phyloP scores from a whole-genome alignment of 2,113 vertebrate genomes.

The Struthio camelus region DNA sequence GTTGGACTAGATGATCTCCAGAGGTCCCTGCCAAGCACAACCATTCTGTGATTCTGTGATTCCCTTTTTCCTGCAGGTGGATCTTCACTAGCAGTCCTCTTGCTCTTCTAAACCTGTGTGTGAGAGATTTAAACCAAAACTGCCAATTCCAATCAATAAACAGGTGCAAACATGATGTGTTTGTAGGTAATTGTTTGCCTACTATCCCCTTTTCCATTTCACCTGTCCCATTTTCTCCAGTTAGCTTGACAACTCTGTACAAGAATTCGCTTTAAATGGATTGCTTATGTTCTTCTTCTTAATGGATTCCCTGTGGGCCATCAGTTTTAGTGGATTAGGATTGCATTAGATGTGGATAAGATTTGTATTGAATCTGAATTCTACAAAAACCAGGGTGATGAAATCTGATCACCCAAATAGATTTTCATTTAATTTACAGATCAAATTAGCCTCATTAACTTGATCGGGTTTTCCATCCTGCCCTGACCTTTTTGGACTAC shows the following conservation, averaged over 20 bases:
- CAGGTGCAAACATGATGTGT: background rate
- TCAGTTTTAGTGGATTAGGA: background rate
- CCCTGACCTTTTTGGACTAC: background rate
- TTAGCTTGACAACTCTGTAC: background rate
- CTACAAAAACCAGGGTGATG: background rate
- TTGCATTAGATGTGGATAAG: background rate
- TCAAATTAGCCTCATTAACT: background rate
- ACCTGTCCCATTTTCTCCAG: background rate
- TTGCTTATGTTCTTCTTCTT: background rate
- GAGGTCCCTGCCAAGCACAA: too few relatives aligned
- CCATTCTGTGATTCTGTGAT: too few relatives aligned
- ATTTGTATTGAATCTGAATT: background rate
- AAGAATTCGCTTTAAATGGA: background rate
- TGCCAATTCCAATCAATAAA: background rate
- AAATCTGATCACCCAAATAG: background rate
- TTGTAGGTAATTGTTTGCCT: background rate
- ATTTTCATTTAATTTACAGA: conserved; percentile 9
- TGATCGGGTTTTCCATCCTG: background rate
- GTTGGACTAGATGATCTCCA: too few relatives aligned
- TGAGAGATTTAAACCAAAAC: background rate
- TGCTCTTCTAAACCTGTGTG: background rate
- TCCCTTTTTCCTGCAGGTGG: background rate
- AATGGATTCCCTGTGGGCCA: background rate
- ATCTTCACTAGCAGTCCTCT: background rate
- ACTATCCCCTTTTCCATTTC: background rate